Conservation (phyloP, 2,888 invertebrate genomes). For the Clepsis dumicolana region DNA sequence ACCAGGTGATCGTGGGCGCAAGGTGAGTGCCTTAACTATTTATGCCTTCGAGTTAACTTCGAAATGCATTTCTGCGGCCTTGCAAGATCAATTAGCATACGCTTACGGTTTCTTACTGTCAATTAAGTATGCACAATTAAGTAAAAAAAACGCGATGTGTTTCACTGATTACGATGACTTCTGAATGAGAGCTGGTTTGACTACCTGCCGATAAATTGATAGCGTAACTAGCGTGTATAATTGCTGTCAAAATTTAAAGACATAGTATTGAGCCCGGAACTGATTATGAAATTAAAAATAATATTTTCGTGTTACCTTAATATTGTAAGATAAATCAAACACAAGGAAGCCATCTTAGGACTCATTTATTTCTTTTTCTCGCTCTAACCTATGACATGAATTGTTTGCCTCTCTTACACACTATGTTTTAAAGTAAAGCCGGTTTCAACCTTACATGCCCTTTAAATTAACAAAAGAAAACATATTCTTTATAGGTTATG, state of each 20-base stretch:
- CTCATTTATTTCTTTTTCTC: no score
- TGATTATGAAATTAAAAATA: conserved; percentile 16
- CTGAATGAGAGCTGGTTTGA: conserved; percentile 29
- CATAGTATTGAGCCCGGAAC: background rate
- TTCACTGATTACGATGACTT: conserved; percentile 37
- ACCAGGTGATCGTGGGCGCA: conserved; percentile 95
- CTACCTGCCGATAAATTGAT: conserved; percentile 27
- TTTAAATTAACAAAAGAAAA: no score
- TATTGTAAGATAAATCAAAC: no score
- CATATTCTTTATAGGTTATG: no score
- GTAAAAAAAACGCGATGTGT: conserved; percentile 24
- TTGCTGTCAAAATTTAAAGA: conserved; percentile 29
- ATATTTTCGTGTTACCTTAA: conserved; percentile 50
- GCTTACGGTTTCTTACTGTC: conserved; percentile 31
- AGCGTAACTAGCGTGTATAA: conserved; percentile 28
- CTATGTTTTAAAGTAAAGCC: no score
- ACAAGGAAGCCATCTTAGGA: no score
- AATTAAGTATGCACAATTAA: conserved; percentile 26
- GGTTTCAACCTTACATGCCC: no score
- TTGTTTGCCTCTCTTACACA: no score
- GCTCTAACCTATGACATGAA: no score
- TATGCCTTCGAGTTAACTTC: conserved; percentile 31
- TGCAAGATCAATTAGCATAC: conserved; percentile 39
- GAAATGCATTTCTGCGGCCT: conserved; percentile 39
- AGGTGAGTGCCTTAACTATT: conserved; percentile 87